Base-by-base conservation (phyloP, 2,113 vertebrate genomes). In the Thinocorus orbignyianus region DNA sequence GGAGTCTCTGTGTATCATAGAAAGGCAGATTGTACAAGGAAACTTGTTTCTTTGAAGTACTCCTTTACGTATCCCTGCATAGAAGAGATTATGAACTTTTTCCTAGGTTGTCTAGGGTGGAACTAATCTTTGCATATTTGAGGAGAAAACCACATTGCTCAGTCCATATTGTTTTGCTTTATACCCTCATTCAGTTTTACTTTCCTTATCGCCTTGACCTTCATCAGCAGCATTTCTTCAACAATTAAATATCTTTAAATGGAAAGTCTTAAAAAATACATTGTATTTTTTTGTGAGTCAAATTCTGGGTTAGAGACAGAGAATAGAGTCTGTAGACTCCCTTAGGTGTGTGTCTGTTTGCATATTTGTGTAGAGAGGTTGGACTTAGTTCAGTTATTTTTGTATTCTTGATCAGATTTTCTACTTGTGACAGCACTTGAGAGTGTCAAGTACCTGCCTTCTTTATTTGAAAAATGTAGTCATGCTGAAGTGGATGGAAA, bases 401-500 rank as follows among this genome's bases (percentile, higher is more conserved):
- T 81, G 26, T 11, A 13, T 89, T 91, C 69, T 25, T 37, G 44
- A 49, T 74, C 60, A 71, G 33, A 81, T 86, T 92, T 90, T 39
- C 71, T 91, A 28, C 85, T 93, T 85, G n/a, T 82, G 74, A 55
- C 81, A 93, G 54, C 20, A 70, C 51, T 82, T 58, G 49, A 88
- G 62, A 77, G 49, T 55, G 44, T 90, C 74, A 94, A 93, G 66
- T 94, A 58, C 86, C 55, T 92, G 68, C 60, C 54, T 81, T 30
- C 81, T 86, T 93, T 87, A 48, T 88, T 94, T 85, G 37, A 77
- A 88, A 96, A 92, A 90, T 73, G 11, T 77, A 73, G 68, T 77
- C 18, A 22, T 55, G 20, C 51, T 66, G 64, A 88, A 94, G 92
- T 92, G 79, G 71, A 72, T 85, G 74, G 54, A 93, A 95, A 94